Evolutionary conservation across 2,888 invertebrate genomes (phyloP), one percentile per base, ranked within the genome.

Genomic region (Desoria tigrina): DNA sequence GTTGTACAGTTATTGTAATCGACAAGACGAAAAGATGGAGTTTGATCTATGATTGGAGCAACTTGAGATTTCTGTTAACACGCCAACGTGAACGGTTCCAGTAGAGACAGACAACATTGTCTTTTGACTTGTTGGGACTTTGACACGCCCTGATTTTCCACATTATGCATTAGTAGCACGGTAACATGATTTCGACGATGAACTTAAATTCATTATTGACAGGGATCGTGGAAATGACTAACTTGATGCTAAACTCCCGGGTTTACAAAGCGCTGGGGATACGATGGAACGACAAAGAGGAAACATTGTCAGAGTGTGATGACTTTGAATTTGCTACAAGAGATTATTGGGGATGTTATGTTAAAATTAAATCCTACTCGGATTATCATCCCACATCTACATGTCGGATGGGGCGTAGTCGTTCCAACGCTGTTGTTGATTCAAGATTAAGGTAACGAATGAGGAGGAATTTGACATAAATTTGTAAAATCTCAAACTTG

Each of bases 371-470:
- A 11, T 42, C 57, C 14, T 2, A 14, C 7, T 24, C 62, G 1
- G 24, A 7, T 28, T 16, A 51, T 1, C 69, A 69, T 65, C 67
- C 69, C 7, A 67, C 66, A 1, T 61, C 61, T 16, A 67, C 69
- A 14, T 65, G 69, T 27, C 21, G 69, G 11, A 69, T 69, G 69
- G 69, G 62, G 16, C 66, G 62, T 2, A 53, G 67, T 61, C 14
- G 14, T 9, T 21, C 50, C 6, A 50, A 49, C 1, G 64, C 58
- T 27, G 69, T 66, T 9, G 61, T 67, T 9, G 69, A 69, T 24
- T 67, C 69, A 1, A 57, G 26, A 21, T 50, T 66, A 11, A 61
- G 53, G 69, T 69, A 58, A n/a, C n/a, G n/a, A n/a, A n/a, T n/a
- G n/a, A n/a, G n/a, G n/a, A n/a, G n/a, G n/a, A n/a, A n/a, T n/a